Percentiles rank a stretch among this genome's conserved stretches.
Evolutionary conservation across 2,888 invertebrate species (phyloP).

Genomic region (Drosophila mayaguana): DNA sequence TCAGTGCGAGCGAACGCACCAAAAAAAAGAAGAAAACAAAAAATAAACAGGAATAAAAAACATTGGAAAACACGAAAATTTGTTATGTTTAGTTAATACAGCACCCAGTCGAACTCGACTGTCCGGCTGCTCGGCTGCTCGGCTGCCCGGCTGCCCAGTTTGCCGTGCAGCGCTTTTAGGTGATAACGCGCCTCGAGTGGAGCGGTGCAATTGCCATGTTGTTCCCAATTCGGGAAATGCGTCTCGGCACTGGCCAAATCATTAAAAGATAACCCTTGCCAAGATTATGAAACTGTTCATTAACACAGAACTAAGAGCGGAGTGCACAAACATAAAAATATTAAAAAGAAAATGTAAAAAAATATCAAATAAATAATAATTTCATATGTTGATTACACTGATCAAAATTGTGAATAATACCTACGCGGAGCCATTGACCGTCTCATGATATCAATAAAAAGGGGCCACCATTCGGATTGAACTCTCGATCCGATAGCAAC

Average conservation of each 20-base stretch:
- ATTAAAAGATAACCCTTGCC: conserved; percentile 65
- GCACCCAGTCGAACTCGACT: conserved; percentile 2
- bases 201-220: conserved; percentile 9
- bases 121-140: conserved; percentile 15
- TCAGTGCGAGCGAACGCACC: conserved; percentile 29
- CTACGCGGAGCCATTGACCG: conserved; percentile 29
- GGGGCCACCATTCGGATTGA: not conserved
- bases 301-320: conserved; percentile 36
- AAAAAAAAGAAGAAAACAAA: conserved; percentile 15
- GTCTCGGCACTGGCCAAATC: conserved; percentile 19
- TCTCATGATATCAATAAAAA: not conserved
- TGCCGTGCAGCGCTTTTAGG: conserved; percentile 37
- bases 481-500: not conserved
- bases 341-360: not conserved
- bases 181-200: conserved; percentile 33
- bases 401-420: conserved; percentile 9
- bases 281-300: conserved; percentile 46
- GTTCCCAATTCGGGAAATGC: conserved; percentile 39
- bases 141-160: conserved; percentile 26
- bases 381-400: conserved; percentile 37
- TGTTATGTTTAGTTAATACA: conserved; percentile 20
- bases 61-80: conserved; percentile 40
- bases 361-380: not conserved
- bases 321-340: conserved; percentile 39
- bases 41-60: conserved; percentile 8